phyloP scores from a whole-genome alignment of 1,140 invertebrate species.

The Sitophilus oryzae region DNA sequence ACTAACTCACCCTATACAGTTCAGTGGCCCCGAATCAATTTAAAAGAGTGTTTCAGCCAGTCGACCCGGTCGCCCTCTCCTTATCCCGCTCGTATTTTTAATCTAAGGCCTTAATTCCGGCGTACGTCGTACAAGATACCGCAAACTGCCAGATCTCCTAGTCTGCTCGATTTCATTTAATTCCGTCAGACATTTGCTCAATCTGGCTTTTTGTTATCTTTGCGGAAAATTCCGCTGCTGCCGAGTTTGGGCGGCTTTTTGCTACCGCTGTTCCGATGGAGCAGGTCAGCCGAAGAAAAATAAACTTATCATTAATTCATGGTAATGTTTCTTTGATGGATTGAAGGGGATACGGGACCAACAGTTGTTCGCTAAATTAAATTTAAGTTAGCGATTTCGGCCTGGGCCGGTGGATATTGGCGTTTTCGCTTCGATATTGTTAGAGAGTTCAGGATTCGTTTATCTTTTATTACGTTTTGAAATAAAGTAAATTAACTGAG shows the following conservation, averaged over 20 bases:
- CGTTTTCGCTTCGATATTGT: no score
- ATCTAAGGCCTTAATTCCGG: conserved; percentile 12
- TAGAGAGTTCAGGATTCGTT: no score
- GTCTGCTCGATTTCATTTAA: conserved; percentile 24
- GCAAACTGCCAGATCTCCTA: conserved; percentile 20
- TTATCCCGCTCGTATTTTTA: conserved; percentile 12
- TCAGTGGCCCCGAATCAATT: no score
- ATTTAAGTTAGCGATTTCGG: no score
- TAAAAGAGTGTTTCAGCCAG: no score
- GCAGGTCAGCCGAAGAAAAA: neutral
- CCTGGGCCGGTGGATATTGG: no score
- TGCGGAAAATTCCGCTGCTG: conserved; percentile 22
- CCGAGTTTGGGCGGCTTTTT: conserved; percentile 6
- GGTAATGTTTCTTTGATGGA: neutral
- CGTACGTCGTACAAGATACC: conserved; percentile 17
- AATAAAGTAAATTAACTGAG: no score
- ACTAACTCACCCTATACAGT: no score
- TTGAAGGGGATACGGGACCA: neutral
- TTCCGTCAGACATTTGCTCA: conserved; percentile 23
- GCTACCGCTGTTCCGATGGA: neutral
- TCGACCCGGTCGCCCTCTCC: no score
- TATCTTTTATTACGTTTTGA: no score
- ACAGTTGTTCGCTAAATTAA: neutral
- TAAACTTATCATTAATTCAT: neutral
- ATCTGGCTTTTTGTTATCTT: conserved; percentile 27